A percentile compares a stretch with the other conserved stretches of the same genome.
Evolutionary conservation across 2,113 vertebrate species (phyloP).

Genomic region (Bucco capensis): DNA sequence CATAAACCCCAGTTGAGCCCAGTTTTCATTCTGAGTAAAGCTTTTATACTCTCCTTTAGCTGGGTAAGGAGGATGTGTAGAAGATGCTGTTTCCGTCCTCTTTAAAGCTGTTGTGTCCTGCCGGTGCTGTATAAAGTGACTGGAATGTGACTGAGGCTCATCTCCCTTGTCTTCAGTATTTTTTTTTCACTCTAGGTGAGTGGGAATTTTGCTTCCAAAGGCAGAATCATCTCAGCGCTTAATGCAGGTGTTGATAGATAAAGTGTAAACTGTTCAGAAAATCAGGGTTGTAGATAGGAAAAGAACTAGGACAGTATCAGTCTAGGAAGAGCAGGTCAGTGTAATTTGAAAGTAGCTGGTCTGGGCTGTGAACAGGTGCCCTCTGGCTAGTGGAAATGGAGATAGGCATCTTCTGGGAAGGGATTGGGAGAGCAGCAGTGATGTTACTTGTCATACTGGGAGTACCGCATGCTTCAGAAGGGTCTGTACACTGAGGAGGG

Average conservation of each 20-base stretch:
- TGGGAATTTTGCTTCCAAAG: not conserved
- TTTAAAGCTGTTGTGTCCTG: not conserved
- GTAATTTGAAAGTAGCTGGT: not conserved
- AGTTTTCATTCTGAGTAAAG: not conserved
- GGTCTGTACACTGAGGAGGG: not conserved
- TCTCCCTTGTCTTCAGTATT: not conserved
- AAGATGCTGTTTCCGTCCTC: not conserved
- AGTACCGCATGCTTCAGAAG: not conserved
- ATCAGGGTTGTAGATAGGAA: not conserved
- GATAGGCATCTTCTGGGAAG: not conserved
- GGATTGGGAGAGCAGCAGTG: not conserved
- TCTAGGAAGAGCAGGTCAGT: not conserved
- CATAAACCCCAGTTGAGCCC: not conserved
- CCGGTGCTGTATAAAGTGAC: not conserved
- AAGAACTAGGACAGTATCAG: not conserved
- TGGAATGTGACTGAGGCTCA: accelerated
- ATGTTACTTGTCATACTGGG: not conserved
- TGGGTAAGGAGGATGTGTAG: not conserved
- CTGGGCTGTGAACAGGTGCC: not conserved
- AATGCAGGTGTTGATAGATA: not conserved
- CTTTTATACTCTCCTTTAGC: not conserved
- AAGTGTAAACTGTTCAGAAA: not conserved
- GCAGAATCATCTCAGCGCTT: not conserved
- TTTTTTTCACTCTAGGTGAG: not conserved
- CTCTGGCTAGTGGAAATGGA: not conserved